These are phyloP conservation scores for Alosa alosa DNA, from an alignment of 2,113 vertebrate genomes.

Conservation along the genomic window DNA sequence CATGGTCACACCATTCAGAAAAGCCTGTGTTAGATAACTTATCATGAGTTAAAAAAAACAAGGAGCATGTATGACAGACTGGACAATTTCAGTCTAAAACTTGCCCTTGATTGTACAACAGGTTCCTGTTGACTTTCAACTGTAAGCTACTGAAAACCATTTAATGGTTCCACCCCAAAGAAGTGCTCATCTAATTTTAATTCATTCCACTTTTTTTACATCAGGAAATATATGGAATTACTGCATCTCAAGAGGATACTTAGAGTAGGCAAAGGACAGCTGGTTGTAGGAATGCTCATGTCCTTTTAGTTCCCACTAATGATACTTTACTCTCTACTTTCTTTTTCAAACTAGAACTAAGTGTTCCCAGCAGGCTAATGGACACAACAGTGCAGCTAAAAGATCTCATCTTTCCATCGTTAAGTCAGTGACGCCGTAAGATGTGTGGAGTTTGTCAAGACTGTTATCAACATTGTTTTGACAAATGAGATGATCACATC, in stretches of 20 bases:
- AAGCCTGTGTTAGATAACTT: neutral
- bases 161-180: neutral
- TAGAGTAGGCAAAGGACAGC: constrained; percentile 6
- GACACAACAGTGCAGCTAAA: neutral
- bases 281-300: constrained; percentile 50
- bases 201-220: neutral
- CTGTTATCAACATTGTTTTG: neutral
- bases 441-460: neutral
- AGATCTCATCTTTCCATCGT: neutral
- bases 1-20: neutral
- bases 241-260: neutral
- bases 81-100: neutral
- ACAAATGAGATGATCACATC: neutral
- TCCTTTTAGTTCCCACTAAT: neutral
- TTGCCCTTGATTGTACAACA: too few relatives aligned
- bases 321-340: neutral
- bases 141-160: neutral
- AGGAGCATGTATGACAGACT: neutral
- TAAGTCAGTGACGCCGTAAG: neutral
- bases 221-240: neutral
- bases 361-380: neutral
- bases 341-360: neutral
- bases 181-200: neutral
- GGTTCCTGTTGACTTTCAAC: neutral
- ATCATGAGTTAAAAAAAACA: neutral